Evolutionary conservation across 2,888 invertebrate species (phyloP).

Genomic region (Steinernema carpocapsae): DNA sequence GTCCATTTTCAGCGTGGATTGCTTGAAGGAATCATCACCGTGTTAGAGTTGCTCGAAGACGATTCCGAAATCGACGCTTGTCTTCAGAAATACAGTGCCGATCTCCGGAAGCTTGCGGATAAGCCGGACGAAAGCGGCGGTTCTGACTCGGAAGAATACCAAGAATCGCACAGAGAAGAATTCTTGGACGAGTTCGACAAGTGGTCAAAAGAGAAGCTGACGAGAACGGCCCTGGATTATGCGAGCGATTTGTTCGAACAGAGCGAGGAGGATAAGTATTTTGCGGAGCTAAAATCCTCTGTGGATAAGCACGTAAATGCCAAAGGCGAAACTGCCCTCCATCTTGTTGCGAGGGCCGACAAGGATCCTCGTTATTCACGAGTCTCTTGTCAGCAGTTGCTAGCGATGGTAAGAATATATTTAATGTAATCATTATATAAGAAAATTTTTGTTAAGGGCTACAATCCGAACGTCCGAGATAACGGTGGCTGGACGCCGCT

Average conservation of each 20-base stretch:
- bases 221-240: not conserved
- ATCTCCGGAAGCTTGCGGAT: not conserved
- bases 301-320: not conserved
- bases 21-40: not conserved
- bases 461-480: not conserved
- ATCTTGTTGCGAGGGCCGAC: not conserved
- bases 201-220: not conserved
- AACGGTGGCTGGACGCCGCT: constrained; percentile 7
- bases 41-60: not conserved
- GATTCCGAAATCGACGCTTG: not conserved
- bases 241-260: not conserved
- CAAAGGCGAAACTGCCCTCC: not conserved
- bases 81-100: not conserved
- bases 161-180: not conserved
- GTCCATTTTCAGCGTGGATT: not conserved
- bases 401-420: not conserved
- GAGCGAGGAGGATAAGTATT: not conserved
- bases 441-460: not conserved
- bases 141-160: not conserved
- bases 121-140: not conserved
- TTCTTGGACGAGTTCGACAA: not conserved
- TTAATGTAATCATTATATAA: not conserved
- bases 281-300: not conserved
- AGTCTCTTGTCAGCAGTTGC: not conserved
- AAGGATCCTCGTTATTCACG: not conserved